These are phyloP conservation scores for Bembecia ichneumoniformis DNA, from an alignment of 2,888 invertebrate species.

Conservation along the genomic window DNA sequence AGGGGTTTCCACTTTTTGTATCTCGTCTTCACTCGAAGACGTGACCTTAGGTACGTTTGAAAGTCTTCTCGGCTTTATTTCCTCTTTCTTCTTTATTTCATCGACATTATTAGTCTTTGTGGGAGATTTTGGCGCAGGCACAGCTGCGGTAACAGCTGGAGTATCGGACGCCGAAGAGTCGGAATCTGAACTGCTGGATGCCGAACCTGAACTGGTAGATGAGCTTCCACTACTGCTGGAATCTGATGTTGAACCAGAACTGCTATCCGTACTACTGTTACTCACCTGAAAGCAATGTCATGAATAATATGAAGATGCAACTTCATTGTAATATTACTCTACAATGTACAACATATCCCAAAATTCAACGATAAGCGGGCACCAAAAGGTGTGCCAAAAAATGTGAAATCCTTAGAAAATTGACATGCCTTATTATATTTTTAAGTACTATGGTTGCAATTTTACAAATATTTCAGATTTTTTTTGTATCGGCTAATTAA, in stretches of 20 bases:
- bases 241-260: slow-evolving; percentile 78
- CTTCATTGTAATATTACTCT: not conserved
- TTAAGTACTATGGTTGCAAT: too few species aligned
- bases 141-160: slow-evolving; percentile 22
- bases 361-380: too few species aligned
- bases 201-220: slow-evolving; percentile 79
- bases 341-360: too few species aligned
- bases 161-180: slow-evolving; percentile 75
- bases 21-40: slow-evolving; percentile 76
- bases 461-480: too few species aligned
- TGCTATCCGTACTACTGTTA: slow-evolving; percentile 74
- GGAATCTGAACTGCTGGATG: slow-evolving; percentile 78
- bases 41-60: slow-evolving; percentile 54
- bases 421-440: too few species aligned
- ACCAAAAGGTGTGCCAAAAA: too few species aligned
- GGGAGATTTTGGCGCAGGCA: slow-evolving; percentile 28
- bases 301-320: not conserved
- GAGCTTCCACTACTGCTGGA: slow-evolving; percentile 79
- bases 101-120: slow-evolving; percentile 40
- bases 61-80: slow-evolving; percentile 38
- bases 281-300: slow-evolving; percentile 39
- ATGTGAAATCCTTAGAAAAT: too few species aligned
- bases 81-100: slow-evolving; percentile 43
- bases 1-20: slow-evolving; percentile 49
- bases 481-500: too few species aligned